Evolutionary conservation across 1,140 invertebrate species (phyloP).

Genomic region (Drosophila setifemur): DNA sequence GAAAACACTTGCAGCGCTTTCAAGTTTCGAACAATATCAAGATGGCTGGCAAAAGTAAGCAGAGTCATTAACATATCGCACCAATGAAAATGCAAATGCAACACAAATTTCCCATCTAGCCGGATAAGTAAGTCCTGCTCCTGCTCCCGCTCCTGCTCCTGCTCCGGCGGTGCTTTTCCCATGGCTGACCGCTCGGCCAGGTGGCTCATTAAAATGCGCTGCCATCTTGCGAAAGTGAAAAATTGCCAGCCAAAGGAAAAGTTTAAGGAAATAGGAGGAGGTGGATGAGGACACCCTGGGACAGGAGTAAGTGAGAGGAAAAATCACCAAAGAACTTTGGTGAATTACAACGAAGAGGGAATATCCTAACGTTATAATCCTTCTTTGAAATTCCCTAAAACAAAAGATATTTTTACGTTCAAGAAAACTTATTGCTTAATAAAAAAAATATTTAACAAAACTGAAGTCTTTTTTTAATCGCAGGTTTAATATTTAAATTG

Average conservation of each 20-base stretch:
- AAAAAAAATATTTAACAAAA: too few relatives aligned
- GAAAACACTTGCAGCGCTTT: constrained; percentile 29
- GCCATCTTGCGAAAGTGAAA: constrained; percentile 80
- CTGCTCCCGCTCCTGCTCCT: constrained; percentile 6
- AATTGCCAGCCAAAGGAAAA: constrained; percentile 63
- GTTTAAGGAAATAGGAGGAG: constrained; percentile 1
- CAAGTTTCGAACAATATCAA: constrained; percentile 37
- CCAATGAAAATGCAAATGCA: constrained; percentile 80
- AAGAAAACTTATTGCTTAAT: too few relatives aligned
- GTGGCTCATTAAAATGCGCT: constrained; percentile 77
- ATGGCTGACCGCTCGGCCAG: constrained; percentile 43
- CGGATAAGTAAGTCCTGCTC: constrained; percentile 10
- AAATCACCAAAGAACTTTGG: constrained; percentile 4
- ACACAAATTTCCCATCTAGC: constrained; percentile 51
- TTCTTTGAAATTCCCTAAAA: too few relatives aligned
- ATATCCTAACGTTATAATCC: too few relatives aligned
- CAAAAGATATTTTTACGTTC: too few relatives aligned
- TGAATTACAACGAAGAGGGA: too few relatives aligned
- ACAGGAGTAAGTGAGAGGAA: constrained; percentile 10
- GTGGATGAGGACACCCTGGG: constrained; percentile 11
- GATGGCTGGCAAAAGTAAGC: constrained; percentile 58
- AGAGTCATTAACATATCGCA: constrained; percentile 79
- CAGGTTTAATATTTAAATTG: too few relatives aligned
- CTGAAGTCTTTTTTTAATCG: too few relatives aligned
- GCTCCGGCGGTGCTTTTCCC: neutral